Base-by-base conservation (phyloP, 1,140 invertebrate genomes). In the Lordiphosa collinella region DNA sequence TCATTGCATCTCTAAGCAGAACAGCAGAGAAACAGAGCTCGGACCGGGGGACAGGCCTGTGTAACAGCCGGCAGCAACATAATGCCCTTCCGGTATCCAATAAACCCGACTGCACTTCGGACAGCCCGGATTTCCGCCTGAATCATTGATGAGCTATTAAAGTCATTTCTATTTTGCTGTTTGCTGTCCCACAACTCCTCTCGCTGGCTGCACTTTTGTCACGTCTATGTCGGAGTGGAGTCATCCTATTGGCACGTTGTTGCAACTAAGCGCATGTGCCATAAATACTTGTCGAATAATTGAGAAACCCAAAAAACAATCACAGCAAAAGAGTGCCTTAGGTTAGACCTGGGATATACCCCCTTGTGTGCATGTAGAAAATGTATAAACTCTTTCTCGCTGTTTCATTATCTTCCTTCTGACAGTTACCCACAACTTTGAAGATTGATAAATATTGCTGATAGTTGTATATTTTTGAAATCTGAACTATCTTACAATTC, bases 91-190 rank as follows among this genome's bases (percentile, higher is more conserved):
- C 79, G 79, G 79, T 84, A 84, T 84, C 69, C 62, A 79, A 72
- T 86, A 86, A 82, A 78, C 86, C 75, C 50, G 85, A 84, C 86
- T 87, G 75, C 80, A 80, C 86, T 87, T 73, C 41, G 79, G 85
- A 87, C 85, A 87, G 76, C 58, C 71, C 86, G 85, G 85, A 87
- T 87, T 78, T 87, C 85, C 85, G 85, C 76, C 69, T 87, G 85
- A 87, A 87, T 87, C 85, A 87, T 87, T 87, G 85, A 87, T 87
- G 85, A 87, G 85, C 85, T 87, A 87, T 87, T 87, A 87, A 87
- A 85, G 86, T 87, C 73, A 87, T 86, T 86, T 82, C 69, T 82
- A 74, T 86, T 84, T 78, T 84, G 72, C 64, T 79, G 73, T 78
- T 84, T 84, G 73, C 78, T 79, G 71, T 69, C 57, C 55, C 32